A percentile compares a stretch with the other conserved stretches of the same genome.
Evolutionary conservation across 2,888 invertebrate species (phyloP).

Genomic region (Mycogona germanica): DNA sequence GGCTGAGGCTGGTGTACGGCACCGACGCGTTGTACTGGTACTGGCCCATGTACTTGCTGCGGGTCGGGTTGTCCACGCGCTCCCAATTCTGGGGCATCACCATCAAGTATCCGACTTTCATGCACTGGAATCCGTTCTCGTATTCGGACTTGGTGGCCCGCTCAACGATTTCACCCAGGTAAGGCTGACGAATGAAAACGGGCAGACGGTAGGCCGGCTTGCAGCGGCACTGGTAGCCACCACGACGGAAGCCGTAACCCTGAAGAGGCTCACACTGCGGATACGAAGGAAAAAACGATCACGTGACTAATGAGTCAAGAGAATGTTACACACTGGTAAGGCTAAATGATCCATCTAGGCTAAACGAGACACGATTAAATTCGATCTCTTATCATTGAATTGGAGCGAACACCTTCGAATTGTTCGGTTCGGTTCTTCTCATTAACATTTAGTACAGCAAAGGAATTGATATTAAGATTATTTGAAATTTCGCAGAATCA

Average conservation of each 20-base stretch:
- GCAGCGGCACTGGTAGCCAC: conserved; percentile 91
- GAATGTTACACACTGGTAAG: too few relatives aligned
- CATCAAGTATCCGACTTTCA: conserved; percentile 81
- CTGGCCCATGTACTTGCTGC: conserved; percentile 54
- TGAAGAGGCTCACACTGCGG: conserved; percentile 83
- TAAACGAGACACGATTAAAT: too few relatives aligned
- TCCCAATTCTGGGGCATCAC: conserved; percentile 74
- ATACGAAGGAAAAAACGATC: too few relatives aligned
- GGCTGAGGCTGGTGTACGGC: neutral
- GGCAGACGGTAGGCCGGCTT: conserved; percentile 79
- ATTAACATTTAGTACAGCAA: too few relatives aligned
- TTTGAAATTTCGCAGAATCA: too few relatives aligned
- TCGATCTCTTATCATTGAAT: too few relatives aligned
- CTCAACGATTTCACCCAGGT: conserved; percentile 86
- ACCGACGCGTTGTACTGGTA: conserved; percentile 7
- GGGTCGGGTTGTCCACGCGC: conserved; percentile 51
- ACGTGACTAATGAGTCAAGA: too few relatives aligned
- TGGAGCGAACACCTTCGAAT: too few relatives aligned
- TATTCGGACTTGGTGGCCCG: conserved; percentile 84
- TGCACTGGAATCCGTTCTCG: conserved; percentile 73
- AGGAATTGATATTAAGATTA: too few relatives aligned
- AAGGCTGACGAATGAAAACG: conserved; percentile 73
- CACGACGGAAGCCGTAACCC: conserved; percentile 91
- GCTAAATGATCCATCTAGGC: too few relatives aligned
- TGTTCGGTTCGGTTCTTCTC: too few relatives aligned